phyloP scores from a whole-genome alignment of 2,797 vertebrate genomes.

The Falco columbarius region DNA sequence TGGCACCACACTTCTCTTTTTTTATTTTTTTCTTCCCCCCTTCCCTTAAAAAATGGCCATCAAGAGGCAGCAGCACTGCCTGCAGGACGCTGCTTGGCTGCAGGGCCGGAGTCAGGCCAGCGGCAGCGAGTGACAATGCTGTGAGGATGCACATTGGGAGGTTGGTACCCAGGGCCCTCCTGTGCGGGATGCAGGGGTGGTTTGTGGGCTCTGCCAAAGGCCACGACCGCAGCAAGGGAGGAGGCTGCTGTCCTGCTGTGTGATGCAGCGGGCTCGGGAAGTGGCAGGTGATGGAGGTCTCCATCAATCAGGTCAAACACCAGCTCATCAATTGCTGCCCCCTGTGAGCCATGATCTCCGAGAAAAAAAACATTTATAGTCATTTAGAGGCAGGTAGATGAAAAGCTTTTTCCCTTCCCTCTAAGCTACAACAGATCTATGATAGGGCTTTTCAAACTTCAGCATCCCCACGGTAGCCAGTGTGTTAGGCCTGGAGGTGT shows the following conservation, averaged over 20 bases:
- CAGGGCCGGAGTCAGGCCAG: background rate
- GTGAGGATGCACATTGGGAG: background rate
- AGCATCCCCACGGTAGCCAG: conserved; percentile 31
- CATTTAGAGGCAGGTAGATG: background rate
- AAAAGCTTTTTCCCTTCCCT: conserved; percentile 33
- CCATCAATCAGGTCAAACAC: background rate
- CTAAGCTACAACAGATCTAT: conserved; percentile 20
- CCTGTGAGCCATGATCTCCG: background rate
- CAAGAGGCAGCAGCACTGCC: background rate
- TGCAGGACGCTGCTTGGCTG: rapidly evolving
- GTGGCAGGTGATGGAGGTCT: background rate
- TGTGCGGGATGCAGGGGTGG: rapidly evolving
- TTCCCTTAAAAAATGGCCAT: no score
- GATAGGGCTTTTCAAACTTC: conserved; percentile 24
- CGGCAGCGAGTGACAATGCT: rapidly evolving
- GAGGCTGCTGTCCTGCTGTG: rapidly evolving
- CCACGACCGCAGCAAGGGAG: background rate
- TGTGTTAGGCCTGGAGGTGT: background rate
- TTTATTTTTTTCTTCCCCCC: no score
- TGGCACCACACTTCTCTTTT: rapidly evolving
- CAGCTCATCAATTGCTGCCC: background rate
- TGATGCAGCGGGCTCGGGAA: background rate
- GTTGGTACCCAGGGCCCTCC: background rate
- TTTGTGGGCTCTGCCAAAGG: background rate
- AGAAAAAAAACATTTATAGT: background rate